Evolutionary conservation across 1,140 invertebrate species (phyloP).

Genomic region (Trichogramma pretiosum): DNA sequence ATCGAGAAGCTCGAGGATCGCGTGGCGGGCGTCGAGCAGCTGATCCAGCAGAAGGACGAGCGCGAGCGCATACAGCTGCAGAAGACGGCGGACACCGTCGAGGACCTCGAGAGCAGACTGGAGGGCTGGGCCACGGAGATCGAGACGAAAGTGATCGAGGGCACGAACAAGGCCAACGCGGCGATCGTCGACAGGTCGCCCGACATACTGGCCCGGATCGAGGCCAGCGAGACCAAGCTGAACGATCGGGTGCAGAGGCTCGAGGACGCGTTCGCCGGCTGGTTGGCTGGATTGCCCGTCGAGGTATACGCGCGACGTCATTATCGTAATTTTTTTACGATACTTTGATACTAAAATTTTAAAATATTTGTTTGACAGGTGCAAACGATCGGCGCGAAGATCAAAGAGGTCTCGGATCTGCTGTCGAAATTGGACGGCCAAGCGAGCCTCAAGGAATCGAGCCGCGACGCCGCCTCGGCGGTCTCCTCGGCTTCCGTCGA

Average conservation of each 20-base stretch:
- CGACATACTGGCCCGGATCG: slow-evolving; percentile 5
- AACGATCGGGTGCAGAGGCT: neutral
- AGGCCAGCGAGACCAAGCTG: neutral
- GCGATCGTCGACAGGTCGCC: neutral
- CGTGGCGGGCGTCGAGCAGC: slow-evolving; percentile 56
- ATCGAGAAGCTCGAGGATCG: slow-evolving; percentile 59
- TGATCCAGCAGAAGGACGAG: slow-evolving; percentile 53
- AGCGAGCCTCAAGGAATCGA: neutral
- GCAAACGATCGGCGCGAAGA: neutral
- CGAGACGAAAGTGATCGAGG: slow-evolving; percentile 47
- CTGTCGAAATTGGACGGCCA: neutral
- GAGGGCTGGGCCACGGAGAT: slow-evolving; percentile 47
- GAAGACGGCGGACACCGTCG: slow-evolving; percentile 57
- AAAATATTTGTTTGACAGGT: too few relatives aligned
- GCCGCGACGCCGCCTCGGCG: neutral
- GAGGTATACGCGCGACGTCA: too few relatives aligned
- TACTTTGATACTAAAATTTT: too few relatives aligned
- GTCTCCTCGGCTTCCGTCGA: slow-evolving; percentile 15
- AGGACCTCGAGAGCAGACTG: slow-evolving; percentile 56
- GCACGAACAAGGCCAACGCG: neutral
- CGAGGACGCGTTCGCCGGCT: neutral
- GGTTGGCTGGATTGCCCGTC: too few relatives aligned
- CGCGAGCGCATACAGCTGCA: slow-evolving; percentile 58
- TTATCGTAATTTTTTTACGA: too few relatives aligned
- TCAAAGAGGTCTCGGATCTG: neutral